These are phyloP conservation scores for Exocentrus adspersus DNA, from an alignment of 2,888 invertebrate genomes.

Conservation along the genomic window DNA sequence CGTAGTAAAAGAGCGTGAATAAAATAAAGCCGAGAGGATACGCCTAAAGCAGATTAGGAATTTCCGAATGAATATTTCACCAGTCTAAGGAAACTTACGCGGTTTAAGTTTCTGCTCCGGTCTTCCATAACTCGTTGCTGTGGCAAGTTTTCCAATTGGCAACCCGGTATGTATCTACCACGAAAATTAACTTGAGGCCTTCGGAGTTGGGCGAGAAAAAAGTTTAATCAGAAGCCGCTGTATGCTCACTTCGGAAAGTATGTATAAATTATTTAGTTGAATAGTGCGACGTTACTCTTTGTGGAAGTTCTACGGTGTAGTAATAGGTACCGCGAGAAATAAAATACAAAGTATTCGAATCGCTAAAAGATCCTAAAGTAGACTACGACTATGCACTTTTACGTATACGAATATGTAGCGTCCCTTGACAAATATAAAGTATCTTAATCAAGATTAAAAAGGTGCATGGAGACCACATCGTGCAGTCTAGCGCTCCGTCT, in stretches of 20 bases:
- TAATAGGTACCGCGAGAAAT: too few species aligned
- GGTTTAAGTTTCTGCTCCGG: conserved; percentile 9
- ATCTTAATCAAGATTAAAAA: background rate
- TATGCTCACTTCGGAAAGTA: background rate
- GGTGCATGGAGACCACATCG: background rate
- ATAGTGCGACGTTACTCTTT: too few species aligned
- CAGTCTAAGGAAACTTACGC: conserved; percentile 11
- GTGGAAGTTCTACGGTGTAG: too few species aligned
- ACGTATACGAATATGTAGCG: too few species aligned
- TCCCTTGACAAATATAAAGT: background rate
- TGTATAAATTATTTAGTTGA: background rate
- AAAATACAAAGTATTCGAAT: too few species aligned
- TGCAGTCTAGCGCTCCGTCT: background rate
- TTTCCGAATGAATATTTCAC: conserved; percentile 38
- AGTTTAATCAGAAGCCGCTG: conserved; percentile 16
- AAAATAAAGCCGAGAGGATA: conserved; percentile 51
- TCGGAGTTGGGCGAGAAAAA: conserved; percentile 4
- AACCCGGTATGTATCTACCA: conserved; percentile 4
- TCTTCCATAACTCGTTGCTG: conserved; percentile 20
- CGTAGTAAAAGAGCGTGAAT: conserved; percentile 53
- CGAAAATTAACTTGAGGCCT: conserved; percentile 16
- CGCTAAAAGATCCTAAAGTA: too few species aligned
- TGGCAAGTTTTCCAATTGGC: conserved; percentile 23
- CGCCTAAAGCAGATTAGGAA: conserved; percentile 49
- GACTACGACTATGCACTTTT: too few species aligned